A percentile compares a stretch with the other conserved stretches of the same genome.
These are phyloP conservation scores for Monopterus albus DNA, from an alignment of 2,113 vertebrate species.

Conservation along the genomic window DNA sequence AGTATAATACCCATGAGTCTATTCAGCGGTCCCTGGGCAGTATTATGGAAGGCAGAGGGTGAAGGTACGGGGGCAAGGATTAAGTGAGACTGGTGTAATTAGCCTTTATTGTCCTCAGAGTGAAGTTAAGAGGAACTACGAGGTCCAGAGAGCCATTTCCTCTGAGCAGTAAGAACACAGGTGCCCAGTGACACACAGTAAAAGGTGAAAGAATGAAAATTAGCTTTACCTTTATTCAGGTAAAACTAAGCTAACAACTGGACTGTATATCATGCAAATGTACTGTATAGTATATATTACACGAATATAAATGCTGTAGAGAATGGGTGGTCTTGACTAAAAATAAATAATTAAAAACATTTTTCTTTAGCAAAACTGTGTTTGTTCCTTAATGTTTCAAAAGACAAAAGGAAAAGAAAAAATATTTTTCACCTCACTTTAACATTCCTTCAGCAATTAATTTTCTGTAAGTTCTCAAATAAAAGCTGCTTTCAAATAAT, in stretches of 20 bases:
- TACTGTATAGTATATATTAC: too few relatives aligned
- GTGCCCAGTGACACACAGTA: not conserved
- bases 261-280: not conserved
- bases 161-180: conserved; percentile 25
- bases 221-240: not conserved
- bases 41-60: conserved; percentile 42
- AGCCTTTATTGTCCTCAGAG: conserved; percentile 34
- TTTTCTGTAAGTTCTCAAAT: too few relatives aligned
- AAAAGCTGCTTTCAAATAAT: too few relatives aligned
- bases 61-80: conserved; percentile 17
- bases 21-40: conserved; percentile 25
- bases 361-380: too few relatives aligned
- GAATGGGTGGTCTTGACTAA: too few relatives aligned
- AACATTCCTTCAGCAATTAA: too few relatives aligned
- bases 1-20: conserved; percentile 39
- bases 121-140: conserved; percentile 28
- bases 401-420: too few relatives aligned
- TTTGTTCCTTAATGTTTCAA: too few relatives aligned
- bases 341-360: too few relatives aligned
- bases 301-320: too few relatives aligned
- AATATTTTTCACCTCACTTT: too few relatives aligned
- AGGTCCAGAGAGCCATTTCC: conserved; percentile 21
- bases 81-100: conserved; percentile 65
- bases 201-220: not conserved
- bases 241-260: not conserved